Conservation (phyloP, 2,888 invertebrate species). For the Chymomyza procnemis region DNA sequence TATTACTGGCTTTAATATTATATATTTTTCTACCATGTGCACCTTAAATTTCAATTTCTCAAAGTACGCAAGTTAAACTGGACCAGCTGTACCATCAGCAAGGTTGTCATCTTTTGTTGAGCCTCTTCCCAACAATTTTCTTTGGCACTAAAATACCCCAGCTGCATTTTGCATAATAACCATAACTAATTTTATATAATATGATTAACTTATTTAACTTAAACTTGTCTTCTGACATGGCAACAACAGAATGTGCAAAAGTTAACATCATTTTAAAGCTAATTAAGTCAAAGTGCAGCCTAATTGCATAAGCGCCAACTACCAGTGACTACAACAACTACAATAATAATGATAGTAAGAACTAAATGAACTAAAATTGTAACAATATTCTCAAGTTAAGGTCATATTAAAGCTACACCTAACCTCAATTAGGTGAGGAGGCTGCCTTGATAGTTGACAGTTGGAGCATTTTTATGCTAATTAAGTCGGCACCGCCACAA, state of each 20-base stretch:
- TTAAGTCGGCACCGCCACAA: constrained; percentile 66
- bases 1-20: background rate
- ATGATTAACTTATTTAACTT: constrained; percentile 25
- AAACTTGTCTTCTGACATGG: background rate
- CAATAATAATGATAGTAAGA: background rate
- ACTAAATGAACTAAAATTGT: background rate
- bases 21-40: background rate
- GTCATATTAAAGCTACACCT: background rate
- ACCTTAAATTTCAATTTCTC: background rate
- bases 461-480: constrained; percentile 41
- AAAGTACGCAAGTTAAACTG: background rate
- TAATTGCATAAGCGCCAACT: constrained; percentile 42
- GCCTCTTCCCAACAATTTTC: background rate
- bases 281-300: constrained; percentile 42
- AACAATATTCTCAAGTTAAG: background rate
- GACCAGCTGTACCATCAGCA: background rate
- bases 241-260: background rate
- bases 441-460: constrained; percentile 21
- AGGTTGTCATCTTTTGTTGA: background rate
- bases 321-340: background rate
- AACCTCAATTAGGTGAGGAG: constrained; percentile 43
- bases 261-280: constrained; percentile 23
- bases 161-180: background rate
- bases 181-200: constrained; percentile 31
- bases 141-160: background rate